Conservation (phyloP, 2,888 invertebrate genomes). For the Zygothrica quintamaculata region DNA sequence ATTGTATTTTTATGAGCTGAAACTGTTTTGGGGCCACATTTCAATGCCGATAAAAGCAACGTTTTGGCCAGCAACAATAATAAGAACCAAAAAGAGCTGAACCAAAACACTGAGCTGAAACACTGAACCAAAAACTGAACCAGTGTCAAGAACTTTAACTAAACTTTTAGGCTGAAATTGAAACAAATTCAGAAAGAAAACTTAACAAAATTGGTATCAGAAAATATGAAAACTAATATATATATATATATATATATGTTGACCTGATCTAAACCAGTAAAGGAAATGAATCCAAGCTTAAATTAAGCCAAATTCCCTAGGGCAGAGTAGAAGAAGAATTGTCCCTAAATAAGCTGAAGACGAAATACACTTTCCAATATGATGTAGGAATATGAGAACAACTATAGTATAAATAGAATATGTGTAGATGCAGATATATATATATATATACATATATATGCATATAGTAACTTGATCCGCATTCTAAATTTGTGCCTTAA, state of each 20-base stretch:
- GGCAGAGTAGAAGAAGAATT: too few species aligned
- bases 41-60: constrained; percentile 81
- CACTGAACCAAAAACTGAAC: constrained; percentile 17
- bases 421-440: too few species aligned
- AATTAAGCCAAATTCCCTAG: neutral
- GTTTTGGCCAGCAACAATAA: constrained; percentile 30
- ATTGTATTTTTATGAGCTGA: constrained; percentile 84
- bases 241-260: neutral
- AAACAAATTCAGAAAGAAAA: constrained; percentile 5
- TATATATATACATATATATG: too few species aligned
- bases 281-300: neutral
- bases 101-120: too few species aligned
- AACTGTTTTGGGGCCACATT: constrained; percentile 83
- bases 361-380: too few species aligned
- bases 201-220: constrained; percentile 7
- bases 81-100: constrained; percentile 19
- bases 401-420: too few species aligned
- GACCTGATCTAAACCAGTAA: constrained; percentile 2
- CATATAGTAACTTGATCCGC: too few species aligned
- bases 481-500: too few species aligned
- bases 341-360: too few species aligned
- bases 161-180: constrained; percentile 5
- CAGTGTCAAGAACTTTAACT: too few species aligned
- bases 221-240: neutral
- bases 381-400: too few species aligned